Evolutionary conservation across 23 tunicate genomes (phyloP), one percentile per base, ranked within the genome.

Genomic region (Styela clava): DNA sequence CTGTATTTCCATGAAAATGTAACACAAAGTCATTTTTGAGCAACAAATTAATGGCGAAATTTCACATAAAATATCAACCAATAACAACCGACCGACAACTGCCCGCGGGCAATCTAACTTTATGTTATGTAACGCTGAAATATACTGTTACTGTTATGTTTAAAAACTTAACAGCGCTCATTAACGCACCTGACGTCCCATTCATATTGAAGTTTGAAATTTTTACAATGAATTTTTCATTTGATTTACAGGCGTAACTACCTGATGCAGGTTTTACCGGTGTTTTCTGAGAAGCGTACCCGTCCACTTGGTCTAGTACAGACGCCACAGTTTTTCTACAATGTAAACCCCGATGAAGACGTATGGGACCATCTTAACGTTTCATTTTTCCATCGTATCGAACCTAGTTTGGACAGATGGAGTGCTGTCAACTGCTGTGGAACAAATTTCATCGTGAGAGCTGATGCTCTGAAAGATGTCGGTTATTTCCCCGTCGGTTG

Each of bases 401-500:
- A 95, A 74, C 99, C 95, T 3, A 82, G 91, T 79, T 67, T 95
- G 44, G 99, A 95, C 74, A 85, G 94, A 27, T 95, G 99, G 99
- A 85, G 91, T 62, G 99, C 99, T 36, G 99, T 95, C 69, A 95
- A 95, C 82, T 95, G 99, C 74, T 95, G 99, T 62, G 99, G 99
- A 64, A 95, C 99, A 71, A 95, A 89, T 69, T 89, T 89, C 73
- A 82, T 80, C 33, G 99, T 95, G 23, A 78, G 99, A 69, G 99
- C 95, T 21, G 99, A 94, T 63, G 98, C 99, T 30, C 68, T 95
- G 51, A 95, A 95, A 63, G 95, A 89, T 52, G 99, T 95, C 56
- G 99, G 99, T 12, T 95, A 95, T 56, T 95, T 95, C 70, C 99
- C 95, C 35, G 99, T 95, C 37, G 99, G 99, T 24, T 95, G 99